Percentiles rank a stretch among this genome's conserved stretches.
phyloP scores from a whole-genome alignment of 2,888 invertebrate genomes.

The Sicus ferrugineus region DNA sequence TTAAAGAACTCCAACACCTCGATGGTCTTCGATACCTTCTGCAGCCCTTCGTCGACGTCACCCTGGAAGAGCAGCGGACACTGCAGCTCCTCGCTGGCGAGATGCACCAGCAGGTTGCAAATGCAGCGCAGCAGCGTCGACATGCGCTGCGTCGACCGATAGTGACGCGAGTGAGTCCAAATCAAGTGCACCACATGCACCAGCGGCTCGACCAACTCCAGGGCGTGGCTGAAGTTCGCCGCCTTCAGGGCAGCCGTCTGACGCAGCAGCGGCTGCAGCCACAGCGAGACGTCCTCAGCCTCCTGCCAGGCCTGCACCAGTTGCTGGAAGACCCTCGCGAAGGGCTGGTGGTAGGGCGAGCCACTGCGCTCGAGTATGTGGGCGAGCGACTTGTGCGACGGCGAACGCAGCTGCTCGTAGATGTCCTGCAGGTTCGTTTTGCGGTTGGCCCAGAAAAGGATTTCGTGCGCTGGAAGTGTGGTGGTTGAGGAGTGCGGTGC shows the following conservation, averaged over 20 bases:
- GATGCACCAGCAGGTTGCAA: slow-evolving; percentile 81
- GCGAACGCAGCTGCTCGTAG: slow-evolving; percentile 83
- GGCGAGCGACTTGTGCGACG: slow-evolving; percentile 83
- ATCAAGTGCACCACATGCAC: slow-evolving; percentile 85
- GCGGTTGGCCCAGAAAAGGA: slow-evolving; percentile 83
- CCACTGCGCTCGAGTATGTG: slow-evolving; percentile 78
- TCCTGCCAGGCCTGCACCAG: slow-evolving; percentile 80
- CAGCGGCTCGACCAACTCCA: slow-evolving; percentile 71
- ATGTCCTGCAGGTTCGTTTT: slow-evolving; percentile 85
- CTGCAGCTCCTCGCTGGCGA: slow-evolving; percentile 79
- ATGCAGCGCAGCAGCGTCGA: slow-evolving; percentile 81
- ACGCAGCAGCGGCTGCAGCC: slow-evolving; percentile 77
- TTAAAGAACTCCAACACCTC: slow-evolving; percentile 69
- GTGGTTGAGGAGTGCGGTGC: not conserved
- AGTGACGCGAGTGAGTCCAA: slow-evolving; percentile 86
- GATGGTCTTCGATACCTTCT: slow-evolving; percentile 69
- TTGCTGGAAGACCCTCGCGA: slow-evolving; percentile 80
- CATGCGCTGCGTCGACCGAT: slow-evolving; percentile 72
- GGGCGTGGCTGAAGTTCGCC: slow-evolving; percentile 74
- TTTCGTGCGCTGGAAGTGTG: slow-evolving; percentile 73
- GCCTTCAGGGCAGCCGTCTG: slow-evolving; percentile 69
- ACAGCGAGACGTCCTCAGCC: slow-evolving; percentile 83
- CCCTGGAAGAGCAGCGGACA: slow-evolving; percentile 83
- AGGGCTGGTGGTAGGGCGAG: slow-evolving; percentile 82
- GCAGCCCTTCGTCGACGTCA: slow-evolving; percentile 77